Percentiles rank a stretch among this genome's conserved stretches.
phyloP scores from a whole-genome alignment of 2,113 vertebrate species.

The Talpa occidentalis region DNA sequence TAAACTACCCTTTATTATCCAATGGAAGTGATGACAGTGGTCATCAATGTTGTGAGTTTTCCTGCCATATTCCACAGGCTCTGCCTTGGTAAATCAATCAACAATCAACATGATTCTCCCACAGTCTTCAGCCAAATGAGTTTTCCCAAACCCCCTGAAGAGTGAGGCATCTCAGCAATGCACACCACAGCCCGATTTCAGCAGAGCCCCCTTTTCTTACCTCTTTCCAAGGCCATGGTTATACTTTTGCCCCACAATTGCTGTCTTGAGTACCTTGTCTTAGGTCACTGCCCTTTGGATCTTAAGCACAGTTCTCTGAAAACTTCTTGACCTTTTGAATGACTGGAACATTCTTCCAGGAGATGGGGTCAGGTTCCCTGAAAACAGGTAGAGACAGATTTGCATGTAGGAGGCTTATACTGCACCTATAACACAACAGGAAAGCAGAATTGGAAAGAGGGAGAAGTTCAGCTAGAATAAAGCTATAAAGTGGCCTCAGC shows the following conservation, averaged over 20 bases:
- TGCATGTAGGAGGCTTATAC: not conserved
- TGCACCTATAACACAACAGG: not conserved
- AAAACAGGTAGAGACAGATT: not conserved
- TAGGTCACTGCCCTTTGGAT: conserved; percentile 82
- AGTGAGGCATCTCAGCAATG: conserved; percentile 83
- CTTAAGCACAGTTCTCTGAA: conserved; percentile 85
- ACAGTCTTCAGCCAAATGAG: conserved; percentile 83
- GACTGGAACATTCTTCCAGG: conserved; percentile 91
- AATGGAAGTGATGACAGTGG: conserved; percentile 80
- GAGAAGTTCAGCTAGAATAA: not conserved
- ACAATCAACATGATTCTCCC: conserved; percentile 83
- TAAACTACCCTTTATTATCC: conserved; percentile 73
- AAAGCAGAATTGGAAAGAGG: not conserved
- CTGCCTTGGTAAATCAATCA: conserved; percentile 91
- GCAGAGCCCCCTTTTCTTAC: conserved; percentile 62
- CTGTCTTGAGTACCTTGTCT: too few relatives aligned
- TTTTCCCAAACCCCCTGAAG: conserved; percentile 90
- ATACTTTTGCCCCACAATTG: conserved; percentile 80
- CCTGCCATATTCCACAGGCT: conserved; percentile 88
- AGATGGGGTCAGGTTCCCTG: conserved; percentile 62
- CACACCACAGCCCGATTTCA: conserved; percentile 21
- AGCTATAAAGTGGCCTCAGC: not conserved
- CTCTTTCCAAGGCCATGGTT: conserved; percentile 68
- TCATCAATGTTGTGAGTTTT: conserved; percentile 87
- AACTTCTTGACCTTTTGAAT: conserved; percentile 93